Base-by-base conservation (phyloP, 2,888 invertebrate genomes). In the Hartigia nigra region DNA sequence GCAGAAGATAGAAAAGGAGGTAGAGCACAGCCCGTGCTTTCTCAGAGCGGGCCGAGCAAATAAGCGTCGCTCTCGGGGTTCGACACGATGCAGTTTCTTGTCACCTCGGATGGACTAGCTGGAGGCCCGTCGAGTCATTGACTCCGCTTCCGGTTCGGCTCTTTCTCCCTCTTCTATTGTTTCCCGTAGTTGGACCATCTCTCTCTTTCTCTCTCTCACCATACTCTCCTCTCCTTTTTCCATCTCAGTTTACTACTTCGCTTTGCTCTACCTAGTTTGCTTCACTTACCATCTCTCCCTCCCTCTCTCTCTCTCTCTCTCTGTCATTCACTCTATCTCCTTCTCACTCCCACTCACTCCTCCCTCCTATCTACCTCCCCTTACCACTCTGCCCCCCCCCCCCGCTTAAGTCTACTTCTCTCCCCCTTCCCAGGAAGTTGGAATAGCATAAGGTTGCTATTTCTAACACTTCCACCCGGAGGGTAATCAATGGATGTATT, bases 71-170 rank as follows among this genome's bases (percentile, higher is more conserved):
- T 36, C 31, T 75, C 36, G 34, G 37, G 75, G 37, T 75, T 36
- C 75, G 78, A 74, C 74, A 78, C 37, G 35, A 79, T 80, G 82
- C 83, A 81, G 82, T 83, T 84, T 85, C 87, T 82, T 86, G 84
- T 86, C 86, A 87, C 85, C 82, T 84, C 79, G 83, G 87, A 86
- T 80, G 83, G 84, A 84, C 82, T 81, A 81, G 82, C 81, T 82
- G 76, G 79, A 77, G 74, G 72, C 74, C 76, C 79, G 55, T 55
- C 55, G 87, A 89, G 88, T 90, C 90, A 89, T 89, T 89, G 88
- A 90, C 90, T 88, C 83, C 80, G 84, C 85, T 89, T 90, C 90
- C 90, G 88, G 87, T 88, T 86, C 82, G 86, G 78, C 77, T 87
- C 87, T 85, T 83, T 81, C 84, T 87, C 85, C 83, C 82, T 86